A percentile compares a stretch with the other conserved stretches of the same genome.
Conservation (phyloP, 2,113 vertebrate genomes). For the Caranx melampygus region DNA sequence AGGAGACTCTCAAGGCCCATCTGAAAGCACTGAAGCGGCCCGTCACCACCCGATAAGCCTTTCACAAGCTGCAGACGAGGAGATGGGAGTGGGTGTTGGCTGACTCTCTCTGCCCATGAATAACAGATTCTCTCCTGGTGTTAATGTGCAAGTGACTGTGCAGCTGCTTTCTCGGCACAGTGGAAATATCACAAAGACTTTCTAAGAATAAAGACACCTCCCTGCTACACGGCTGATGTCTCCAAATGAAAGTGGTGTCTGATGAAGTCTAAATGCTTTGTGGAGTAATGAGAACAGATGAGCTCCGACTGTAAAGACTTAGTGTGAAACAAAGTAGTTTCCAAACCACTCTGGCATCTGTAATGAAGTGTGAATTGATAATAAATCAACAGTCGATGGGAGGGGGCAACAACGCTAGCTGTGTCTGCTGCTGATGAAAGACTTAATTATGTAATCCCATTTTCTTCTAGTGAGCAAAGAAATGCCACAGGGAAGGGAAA, state of each 20-base stretch:
- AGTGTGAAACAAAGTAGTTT: constrained; percentile 38
- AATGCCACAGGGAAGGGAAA: constrained; percentile 51
- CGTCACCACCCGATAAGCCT: constrained; percentile 43
- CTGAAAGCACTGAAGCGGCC: constrained; percentile 45
- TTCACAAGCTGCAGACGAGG: constrained; percentile 32
- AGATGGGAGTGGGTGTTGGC: constrained; percentile 21
- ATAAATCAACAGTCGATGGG: constrained; percentile 41
- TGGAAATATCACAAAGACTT: neutral
- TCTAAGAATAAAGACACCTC: neutral
- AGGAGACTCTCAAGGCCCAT: constrained; percentile 32
- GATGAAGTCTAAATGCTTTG: neutral
- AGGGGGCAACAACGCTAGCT: constrained; percentile 7
- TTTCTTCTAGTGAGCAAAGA: constrained; percentile 63
- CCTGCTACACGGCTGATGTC: neutral
- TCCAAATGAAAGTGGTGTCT: neutral
- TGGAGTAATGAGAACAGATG: neutral
- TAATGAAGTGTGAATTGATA: constrained; percentile 65
- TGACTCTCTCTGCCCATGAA: constrained; percentile 41
- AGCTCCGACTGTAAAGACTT: neutral
- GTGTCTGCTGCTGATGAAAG: constrained; percentile 68
- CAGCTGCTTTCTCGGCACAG: constrained; percentile 7
- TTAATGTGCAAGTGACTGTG: neutral
- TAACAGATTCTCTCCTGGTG: constrained; percentile 34
- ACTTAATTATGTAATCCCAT: constrained; percentile 78
- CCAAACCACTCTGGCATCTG: constrained; percentile 47